A percentile compares a stretch with the other conserved stretches of the same genome.
phyloP scores from a whole-genome alignment of 2,888 invertebrate genomes.

The Uloborus plumipes region DNA sequence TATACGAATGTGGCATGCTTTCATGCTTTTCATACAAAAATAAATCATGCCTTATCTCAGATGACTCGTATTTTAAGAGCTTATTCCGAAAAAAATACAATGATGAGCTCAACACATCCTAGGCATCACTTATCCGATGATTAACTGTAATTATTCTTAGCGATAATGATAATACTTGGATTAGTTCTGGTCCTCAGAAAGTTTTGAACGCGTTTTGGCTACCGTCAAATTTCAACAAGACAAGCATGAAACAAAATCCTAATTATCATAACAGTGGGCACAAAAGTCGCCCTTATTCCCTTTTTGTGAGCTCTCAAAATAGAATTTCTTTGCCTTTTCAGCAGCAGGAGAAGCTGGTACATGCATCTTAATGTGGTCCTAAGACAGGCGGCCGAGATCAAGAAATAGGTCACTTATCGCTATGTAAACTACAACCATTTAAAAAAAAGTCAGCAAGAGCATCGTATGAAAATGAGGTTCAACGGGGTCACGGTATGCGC shows the following conservation, averaged over 20 bases:
- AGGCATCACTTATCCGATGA: too few species aligned
- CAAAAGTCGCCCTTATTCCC: slow-evolving; percentile 4
- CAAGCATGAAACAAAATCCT: slow-evolving; percentile 1
- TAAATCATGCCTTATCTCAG: too few species aligned
- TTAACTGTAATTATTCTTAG: too few species aligned
- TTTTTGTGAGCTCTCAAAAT: background rate
- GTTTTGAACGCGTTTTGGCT: too few species aligned
- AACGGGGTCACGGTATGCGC: background rate
- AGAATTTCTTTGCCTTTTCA: background rate
- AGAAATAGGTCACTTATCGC: background rate
- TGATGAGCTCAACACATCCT: too few species aligned
- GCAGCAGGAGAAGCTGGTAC: background rate
- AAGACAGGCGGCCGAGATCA: slow-evolving; percentile 5
- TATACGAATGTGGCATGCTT: too few species aligned
- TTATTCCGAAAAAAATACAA: too few species aligned
- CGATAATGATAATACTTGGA: too few species aligned
- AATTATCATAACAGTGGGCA: slow-evolving; percentile 2
- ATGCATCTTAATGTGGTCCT: background rate
- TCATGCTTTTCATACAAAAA: too few species aligned
- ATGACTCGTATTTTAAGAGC: too few species aligned
- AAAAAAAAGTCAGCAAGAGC: too few species aligned
- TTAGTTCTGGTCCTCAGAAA: too few species aligned
- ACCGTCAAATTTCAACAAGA: background rate
- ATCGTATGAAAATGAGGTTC: background rate
- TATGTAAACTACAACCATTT: background rate